Percentiles rank a stretch among this genome's conserved stretches.
Conservation (phyloP, 2,888 invertebrate species). For the Petrolisthes manimaculis region DNA sequence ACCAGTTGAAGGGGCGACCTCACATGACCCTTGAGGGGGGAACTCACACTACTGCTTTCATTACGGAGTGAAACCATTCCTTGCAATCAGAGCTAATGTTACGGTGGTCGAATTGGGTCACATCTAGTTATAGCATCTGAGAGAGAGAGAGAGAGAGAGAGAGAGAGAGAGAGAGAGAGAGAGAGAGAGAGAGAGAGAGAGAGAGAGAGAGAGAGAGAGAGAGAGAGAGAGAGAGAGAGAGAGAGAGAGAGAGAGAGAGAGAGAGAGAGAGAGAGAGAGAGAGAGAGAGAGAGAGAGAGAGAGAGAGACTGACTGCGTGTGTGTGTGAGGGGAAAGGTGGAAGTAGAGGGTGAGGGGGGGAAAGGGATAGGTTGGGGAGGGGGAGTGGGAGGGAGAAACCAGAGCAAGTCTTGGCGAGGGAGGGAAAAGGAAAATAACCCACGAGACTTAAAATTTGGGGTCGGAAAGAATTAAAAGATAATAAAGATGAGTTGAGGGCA, state of each 20-base stretch:
- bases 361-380: background rate
- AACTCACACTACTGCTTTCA: too few relatives aligned
- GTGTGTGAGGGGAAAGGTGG: background rate
- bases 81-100: too few relatives aligned
- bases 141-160: background rate
- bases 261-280: background rate
- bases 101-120: too few relatives aligned
- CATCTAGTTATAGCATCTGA: background rate
- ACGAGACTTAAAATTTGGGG: too few relatives aligned
- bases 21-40: too few relatives aligned
- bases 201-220: background rate
- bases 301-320: background rate
- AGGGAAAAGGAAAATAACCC: background rate
- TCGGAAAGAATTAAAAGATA: too few relatives aligned
- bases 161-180: constrained; percentile 1
- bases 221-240: background rate
- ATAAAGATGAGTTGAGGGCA: too few relatives aligned
- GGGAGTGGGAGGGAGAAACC: background rate
- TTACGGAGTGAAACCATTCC: too few relatives aligned
- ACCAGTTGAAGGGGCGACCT: too few relatives aligned
- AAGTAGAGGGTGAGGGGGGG: background rate
- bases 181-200: background rate
- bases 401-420: background rate
- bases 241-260: background rate
- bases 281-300: background rate